Percentiles rank a stretch among this genome's conserved stretches.
Conservation (phyloP, 2,797 vertebrate species). For the Harpagifer antarcticus region DNA sequence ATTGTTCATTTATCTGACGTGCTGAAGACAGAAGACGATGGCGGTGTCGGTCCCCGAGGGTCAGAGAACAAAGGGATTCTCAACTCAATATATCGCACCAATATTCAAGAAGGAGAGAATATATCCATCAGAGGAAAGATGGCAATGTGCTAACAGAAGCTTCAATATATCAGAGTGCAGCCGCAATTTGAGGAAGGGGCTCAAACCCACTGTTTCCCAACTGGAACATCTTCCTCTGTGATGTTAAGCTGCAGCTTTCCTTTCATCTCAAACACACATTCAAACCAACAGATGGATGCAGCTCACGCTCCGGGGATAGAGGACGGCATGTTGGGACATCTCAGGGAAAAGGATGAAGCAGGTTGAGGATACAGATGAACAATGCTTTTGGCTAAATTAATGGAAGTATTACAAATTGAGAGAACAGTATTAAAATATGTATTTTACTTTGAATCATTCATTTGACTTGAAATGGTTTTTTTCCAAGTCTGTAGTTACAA, state of each 20-base stretch:
- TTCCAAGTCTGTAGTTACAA: not conserved
- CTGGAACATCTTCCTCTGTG: constrained; percentile 32
- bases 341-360: constrained; percentile 27
- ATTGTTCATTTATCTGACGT: constrained; percentile 30
- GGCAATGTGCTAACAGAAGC: constrained; percentile 30
- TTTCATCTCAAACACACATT: constrained; percentile 47
- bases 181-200: constrained; percentile 28
- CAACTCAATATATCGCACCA: constrained; percentile 21
- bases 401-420: not conserved
- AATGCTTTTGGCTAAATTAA: constrained; percentile 5
- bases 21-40: constrained; percentile 11
- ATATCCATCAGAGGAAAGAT: constrained; percentile 26
- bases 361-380: constrained; percentile 22
- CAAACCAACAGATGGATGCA: constrained; percentile 48
- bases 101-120: constrained; percentile 39
- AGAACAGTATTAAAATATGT: not conserved
- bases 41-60: constrained; percentile 39
- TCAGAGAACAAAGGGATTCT: constrained; percentile 46
- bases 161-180: constrained; percentile 26
- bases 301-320: constrained; percentile 36
- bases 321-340: constrained; percentile 38
- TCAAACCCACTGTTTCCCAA: constrained; percentile 20
- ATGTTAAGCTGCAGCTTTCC: constrained; percentile 33
- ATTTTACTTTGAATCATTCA: not conserved
- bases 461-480: not conserved